These are phyloP conservation scores for Synanceia verrucosa DNA, from an alignment of 2,797 vertebrate species.

Conservation along the genomic window DNA sequence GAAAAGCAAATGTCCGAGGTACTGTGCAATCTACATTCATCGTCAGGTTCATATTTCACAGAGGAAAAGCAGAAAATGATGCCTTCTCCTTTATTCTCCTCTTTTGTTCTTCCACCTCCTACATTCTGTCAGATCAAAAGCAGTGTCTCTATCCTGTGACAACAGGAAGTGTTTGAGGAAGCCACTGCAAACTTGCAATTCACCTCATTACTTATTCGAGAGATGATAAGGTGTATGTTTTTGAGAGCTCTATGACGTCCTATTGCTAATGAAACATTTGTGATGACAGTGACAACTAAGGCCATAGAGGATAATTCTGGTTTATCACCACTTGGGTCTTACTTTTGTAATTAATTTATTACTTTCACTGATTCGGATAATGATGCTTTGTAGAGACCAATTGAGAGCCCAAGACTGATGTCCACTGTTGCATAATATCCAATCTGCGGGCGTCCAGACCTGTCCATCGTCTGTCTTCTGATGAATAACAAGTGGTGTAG, in stretches of 20 bases:
- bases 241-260: not conserved
- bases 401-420: not conserved
- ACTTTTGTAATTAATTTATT: not conserved
- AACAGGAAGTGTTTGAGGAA: conserved; percentile 1
- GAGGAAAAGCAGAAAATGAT: not conserved
- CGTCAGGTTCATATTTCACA: not conserved
- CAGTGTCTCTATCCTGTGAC: not conserved
- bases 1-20: conserved; percentile 1
- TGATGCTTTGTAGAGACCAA: not conserved
- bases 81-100: not conserved
- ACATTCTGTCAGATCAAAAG: not conserved
- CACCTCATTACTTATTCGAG: conserved; percentile 4
- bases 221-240: not conserved
- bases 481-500: not conserved
- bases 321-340: not conserved
- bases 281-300: not conserved
- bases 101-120: not conserved
- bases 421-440: not conserved
- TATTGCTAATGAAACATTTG: not conserved
- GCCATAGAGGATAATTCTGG: not conserved
- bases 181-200: not conserved
- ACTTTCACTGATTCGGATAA: not conserved
- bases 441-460: not conserved
- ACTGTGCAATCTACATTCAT: not conserved
- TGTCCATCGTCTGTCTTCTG: not conserved